These are phyloP conservation scores for Kryphioiulus occultus DNA, from an alignment of 2,888 invertebrate species.

Conservation along the genomic window DNA sequence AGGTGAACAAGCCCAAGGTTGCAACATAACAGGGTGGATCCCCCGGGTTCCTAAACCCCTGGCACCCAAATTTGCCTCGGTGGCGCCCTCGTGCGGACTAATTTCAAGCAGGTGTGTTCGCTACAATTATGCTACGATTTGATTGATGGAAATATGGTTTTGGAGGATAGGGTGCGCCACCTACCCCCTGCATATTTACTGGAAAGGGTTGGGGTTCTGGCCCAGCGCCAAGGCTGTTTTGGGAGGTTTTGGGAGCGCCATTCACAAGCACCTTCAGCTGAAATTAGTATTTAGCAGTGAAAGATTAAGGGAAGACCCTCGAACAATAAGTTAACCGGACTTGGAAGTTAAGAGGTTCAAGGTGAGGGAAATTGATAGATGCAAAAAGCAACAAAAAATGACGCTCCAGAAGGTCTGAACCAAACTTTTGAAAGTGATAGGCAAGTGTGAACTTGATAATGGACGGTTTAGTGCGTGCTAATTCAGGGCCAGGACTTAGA, in stretches of 20 bases:
- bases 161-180: neutral
- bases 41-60: neutral
- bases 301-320: neutral
- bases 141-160: neutral
- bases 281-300: neutral
- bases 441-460: neutral
- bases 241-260: neutral
- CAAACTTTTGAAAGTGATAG: neutral
- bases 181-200: neutral
- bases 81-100: neutral
- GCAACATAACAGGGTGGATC: neutral
- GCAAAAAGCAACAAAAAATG: neutral
- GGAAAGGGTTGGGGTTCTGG: neutral
- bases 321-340: neutral
- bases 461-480: neutral
- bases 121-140: neutral
- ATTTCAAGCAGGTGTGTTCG: neutral
- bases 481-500: too few relatives aligned
- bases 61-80: neutral
- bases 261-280: neutral
- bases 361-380: neutral
- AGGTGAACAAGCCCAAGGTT: neutral
- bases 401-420: neutral
- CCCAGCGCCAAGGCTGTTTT: neutral
- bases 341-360: neutral